Evolutionary conservation across 2,797 vertebrate species (phyloP), one percentile per base, ranked within the genome.

Genomic region (Streptopelia turtur): DNA sequence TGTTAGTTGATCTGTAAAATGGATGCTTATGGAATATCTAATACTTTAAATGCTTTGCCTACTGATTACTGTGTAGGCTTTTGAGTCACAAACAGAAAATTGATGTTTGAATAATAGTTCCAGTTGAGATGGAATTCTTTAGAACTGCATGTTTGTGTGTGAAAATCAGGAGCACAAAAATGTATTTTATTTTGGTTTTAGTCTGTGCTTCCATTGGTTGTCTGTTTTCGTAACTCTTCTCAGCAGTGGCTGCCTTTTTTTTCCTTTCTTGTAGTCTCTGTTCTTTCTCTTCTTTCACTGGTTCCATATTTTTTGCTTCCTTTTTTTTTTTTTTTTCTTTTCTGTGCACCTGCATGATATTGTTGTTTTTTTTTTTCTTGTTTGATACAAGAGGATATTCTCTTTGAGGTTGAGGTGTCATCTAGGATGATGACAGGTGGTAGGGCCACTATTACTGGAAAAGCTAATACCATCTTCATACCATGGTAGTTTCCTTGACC

Each of bases 151-250:
- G 17, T 86, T 74, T 82, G 45, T 72, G 69, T 68, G 56, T 75
- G 75, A 71, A 77, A 90, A 94, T 79, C 33, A 39, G n/a, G 41
- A 84, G 61, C 21, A 30, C 27, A 55, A 45, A 88, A 76, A 65
- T 1, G 3, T 75, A 24, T 88, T 90, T 94, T 91, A 65, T 90
- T 96, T 88, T 93, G 72, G 47, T 76, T 95, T 91, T 72, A 74
- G 57, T 74, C 60, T 79, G 41, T 95, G 68, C 64, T 92, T 94
- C 71, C 53, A 56, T 83, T 80, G 81, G 63, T 81, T 64, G 90
- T 80, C 71, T 87, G 20, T 79, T 95, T 91, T 94, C 49, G 81
- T 69, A 87, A 85, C 68, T 93, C 53, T 45, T 66, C 70, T 83
- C 53, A 45, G 63, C 37, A 70, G 66, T 94, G 77, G 53, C 61